These are phyloP conservation scores for Mormyrops boulengeri DNA, from an alignment of 2,797 vertebrate genomes.

Conservation along the genomic window DNA sequence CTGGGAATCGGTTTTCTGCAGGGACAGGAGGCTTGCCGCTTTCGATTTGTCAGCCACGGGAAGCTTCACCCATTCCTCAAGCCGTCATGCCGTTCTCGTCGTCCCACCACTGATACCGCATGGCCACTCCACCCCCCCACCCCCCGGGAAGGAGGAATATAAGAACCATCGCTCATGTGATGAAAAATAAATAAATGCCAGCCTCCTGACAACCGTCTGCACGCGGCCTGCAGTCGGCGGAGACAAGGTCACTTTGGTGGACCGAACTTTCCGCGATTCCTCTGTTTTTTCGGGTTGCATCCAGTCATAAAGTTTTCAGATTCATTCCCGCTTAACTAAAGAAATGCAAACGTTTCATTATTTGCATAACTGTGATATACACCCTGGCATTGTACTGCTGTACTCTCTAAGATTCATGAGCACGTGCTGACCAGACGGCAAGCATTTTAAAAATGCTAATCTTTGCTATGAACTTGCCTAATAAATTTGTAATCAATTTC, in stretches of 20 bases:
- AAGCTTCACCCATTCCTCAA: background rate
- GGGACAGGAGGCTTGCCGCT: background rate
- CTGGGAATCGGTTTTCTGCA: background rate
- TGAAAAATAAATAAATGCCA: background rate
- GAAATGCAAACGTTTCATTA: background rate
- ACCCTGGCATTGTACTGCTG: background rate
- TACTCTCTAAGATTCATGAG: conserved; percentile 1
- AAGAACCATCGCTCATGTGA: background rate
- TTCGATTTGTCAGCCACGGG: conserved; percentile 16
- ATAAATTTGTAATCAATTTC: conserved; percentile 1
- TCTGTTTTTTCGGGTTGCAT: background rate
- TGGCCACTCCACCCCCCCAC: background rate
- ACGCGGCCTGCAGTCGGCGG: background rate
- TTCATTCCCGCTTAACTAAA: background rate
- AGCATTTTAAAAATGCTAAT: conserved; percentile 7
- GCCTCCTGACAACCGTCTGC: background rate
- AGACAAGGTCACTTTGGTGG: background rate
- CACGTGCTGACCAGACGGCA: background rate
- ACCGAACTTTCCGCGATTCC: background rate
- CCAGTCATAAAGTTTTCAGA: background rate
- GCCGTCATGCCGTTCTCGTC: background rate
- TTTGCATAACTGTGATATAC: background rate
- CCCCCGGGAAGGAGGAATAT: background rate
- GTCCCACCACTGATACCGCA: background rate
- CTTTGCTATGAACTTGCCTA: background rate